A percentile compares a stretch with the other conserved stretches of the same genome.
These are phyloP conservation scores for Drosophila pseudoananassae DNA, from an alignment of 1,140 invertebrate genomes.

Conservation along the genomic window DNA sequence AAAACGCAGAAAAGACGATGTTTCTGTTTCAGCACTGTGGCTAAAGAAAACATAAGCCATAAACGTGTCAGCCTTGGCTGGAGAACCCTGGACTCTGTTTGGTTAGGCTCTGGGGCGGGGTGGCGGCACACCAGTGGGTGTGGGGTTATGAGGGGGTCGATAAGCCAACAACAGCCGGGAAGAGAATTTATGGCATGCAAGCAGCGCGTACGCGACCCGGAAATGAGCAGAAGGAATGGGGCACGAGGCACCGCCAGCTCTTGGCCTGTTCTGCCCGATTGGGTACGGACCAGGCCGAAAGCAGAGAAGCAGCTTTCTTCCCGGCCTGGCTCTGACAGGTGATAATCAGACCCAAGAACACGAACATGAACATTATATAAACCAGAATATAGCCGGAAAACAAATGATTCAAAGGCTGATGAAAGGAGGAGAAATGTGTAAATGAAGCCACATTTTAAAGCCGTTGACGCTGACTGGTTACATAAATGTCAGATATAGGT, in stretches of 20 bases:
- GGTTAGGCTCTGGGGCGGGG: not conserved
- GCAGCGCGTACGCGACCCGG: constrained; percentile 60
- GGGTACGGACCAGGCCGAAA: constrained; percentile 19
- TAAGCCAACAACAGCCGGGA: constrained; percentile 65
- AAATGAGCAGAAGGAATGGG: constrained; percentile 64
- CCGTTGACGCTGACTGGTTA: constrained; percentile 1
- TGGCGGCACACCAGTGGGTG: not conserved
- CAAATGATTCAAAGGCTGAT: constrained; percentile 3
- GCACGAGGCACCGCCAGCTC: not conserved
- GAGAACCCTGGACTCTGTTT: constrained; percentile 9
- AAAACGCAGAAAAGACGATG: constrained; percentile 41
- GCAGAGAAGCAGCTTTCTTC: constrained; percentile 3
- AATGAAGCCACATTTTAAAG: constrained; percentile 27
- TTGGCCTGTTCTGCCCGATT: constrained; percentile 29
- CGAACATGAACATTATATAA: constrained; percentile 26
- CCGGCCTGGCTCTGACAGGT: constrained; percentile 59
- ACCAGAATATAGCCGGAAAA: constrained; percentile 6
- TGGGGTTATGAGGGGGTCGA: constrained; percentile 16
- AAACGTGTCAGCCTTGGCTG: constrained; percentile 37
- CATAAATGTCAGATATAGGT: not conserved
- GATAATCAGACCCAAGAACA: constrained; percentile 70
- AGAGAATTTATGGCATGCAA: constrained; percentile 70
- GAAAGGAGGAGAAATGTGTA: constrained; percentile 2
- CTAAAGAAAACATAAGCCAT: constrained; percentile 60
- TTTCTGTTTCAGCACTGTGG: constrained; percentile 36